phyloP scores from a whole-genome alignment of 2,113 vertebrate species.

The Nyctereutes procyonoides region DNA sequence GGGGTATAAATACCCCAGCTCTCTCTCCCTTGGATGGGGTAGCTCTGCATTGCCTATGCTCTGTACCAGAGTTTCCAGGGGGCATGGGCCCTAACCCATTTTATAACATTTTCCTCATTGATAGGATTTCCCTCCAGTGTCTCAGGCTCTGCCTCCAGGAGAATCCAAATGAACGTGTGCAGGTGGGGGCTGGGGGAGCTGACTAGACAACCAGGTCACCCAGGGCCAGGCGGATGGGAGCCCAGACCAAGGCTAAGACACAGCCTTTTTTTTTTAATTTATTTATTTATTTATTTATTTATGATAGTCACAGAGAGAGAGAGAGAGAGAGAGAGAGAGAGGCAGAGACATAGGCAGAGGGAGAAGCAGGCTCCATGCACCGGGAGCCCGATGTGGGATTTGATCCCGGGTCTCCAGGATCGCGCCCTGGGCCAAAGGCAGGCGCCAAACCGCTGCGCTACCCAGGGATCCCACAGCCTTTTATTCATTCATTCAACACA shows the following conservation, averaged over 20 bases:
- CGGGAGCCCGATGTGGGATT: too few relatives aligned
- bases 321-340: too few relatives aligned
- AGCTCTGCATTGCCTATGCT: fast-evolving
- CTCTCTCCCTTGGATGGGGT: not conserved
- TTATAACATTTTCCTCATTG: fast-evolving
- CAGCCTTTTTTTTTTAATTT: too few relatives aligned
- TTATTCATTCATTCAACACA: not conserved
- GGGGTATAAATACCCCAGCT: not conserved
- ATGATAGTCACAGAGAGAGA: too few relatives aligned
- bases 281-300: too few relatives aligned
- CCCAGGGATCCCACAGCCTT: too few relatives aligned
- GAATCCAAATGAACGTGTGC: not conserved
- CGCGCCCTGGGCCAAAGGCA: too few relatives aligned
- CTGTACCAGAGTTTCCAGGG: not conserved
- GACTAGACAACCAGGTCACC: too few relatives aligned
- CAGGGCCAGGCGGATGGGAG: not conserved
- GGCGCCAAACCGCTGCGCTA: too few relatives aligned
- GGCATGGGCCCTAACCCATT: not conserved
- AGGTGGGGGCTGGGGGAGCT: not conserved
- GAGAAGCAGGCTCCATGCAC: too few relatives aligned
- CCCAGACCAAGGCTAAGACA: not conserved
- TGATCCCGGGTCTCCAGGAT: too few relatives aligned
- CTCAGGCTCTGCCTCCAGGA: not conserved
- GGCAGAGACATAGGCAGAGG: too few relatives aligned
- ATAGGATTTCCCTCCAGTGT: not conserved